A percentile compares a stretch with the other conserved stretches of the same genome.
These are phyloP conservation scores for Thamnophis elegans DNA, from an alignment of 2,797 vertebrate species.

Conservation along the genomic window DNA sequence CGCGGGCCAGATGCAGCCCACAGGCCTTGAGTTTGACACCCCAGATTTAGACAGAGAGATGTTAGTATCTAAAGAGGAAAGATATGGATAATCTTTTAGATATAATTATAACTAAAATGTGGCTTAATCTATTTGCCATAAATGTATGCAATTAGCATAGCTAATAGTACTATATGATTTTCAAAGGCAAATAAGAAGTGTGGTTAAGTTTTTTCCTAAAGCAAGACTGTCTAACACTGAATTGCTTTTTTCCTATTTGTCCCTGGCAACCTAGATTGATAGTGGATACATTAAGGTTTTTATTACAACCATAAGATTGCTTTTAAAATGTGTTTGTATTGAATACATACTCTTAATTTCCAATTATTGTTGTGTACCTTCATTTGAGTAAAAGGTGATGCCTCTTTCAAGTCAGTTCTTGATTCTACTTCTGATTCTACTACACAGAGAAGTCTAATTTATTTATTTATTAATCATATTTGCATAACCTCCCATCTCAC, in stretches of 20 bases:
- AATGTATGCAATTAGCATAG: background rate
- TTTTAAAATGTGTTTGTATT: background rate
- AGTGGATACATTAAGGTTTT: background rate
- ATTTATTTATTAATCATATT: background rate
- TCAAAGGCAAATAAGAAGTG: background rate
- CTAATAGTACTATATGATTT: background rate
- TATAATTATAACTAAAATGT: background rate
- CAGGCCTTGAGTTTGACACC: no score
- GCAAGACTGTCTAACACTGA: background rate
- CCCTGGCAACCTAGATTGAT: background rate
- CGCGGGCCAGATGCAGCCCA: no score
- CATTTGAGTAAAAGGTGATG: background rate
- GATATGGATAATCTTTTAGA: background rate
- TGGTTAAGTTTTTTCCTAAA: background rate
- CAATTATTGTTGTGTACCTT: background rate
- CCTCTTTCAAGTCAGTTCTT: background rate
- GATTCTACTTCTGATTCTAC: background rate
- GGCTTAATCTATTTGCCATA: background rate
- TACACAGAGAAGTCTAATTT: background rate
- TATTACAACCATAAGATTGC: background rate
- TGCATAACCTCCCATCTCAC: background rate
- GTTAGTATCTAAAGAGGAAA: background rate
- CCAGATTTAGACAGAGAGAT: background rate
- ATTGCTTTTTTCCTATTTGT: background rate
- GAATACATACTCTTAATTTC: background rate